phyloP scores from a whole-genome alignment of 2,797 vertebrate species.

The Discoglossus pictus region DNA sequence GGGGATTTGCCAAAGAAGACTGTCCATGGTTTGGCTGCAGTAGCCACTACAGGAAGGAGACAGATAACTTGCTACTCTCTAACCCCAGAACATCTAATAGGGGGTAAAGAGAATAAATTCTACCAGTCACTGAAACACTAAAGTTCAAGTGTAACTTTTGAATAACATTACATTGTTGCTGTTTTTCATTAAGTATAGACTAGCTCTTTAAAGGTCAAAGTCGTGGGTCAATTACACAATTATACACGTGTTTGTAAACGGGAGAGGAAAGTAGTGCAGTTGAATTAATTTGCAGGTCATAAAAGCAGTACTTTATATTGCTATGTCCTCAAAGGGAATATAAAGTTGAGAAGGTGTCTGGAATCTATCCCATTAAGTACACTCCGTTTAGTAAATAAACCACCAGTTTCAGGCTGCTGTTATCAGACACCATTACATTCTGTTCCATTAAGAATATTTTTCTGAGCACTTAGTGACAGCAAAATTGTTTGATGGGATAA shows the following conservation, averaged over 20 bases:
- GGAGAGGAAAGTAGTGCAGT: neutral
- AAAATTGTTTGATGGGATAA: slow-evolving; percentile 65
- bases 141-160: no score
- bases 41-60: no score
- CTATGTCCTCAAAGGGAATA: slow-evolving; percentile 10
- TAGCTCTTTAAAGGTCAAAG: no score
- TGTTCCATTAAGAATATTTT: slow-evolving; percentile 61
- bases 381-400: slow-evolving; percentile 31
- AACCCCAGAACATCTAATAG: no score
- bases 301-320: slow-evolving; percentile 11
- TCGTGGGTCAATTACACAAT: slow-evolving; percentile 19
- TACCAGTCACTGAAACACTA: no score
- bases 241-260: slow-evolving; percentile 25
- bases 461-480: slow-evolving; percentile 56
- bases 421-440: slow-evolving; percentile 50
- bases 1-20: no score
- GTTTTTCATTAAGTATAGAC: no score
- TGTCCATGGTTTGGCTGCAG: no score
- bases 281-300: slow-evolving; percentile 25
- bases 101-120: no score
- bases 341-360: slow-evolving; percentile 1
- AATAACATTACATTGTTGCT: no score
- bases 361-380: slow-evolving; percentile 31
- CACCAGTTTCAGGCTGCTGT: slow-evolving; percentile 19
- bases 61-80: no score